Conservation (phyloP, 2,797 vertebrate genomes). For the Eurystomus glaucurus region DNA sequence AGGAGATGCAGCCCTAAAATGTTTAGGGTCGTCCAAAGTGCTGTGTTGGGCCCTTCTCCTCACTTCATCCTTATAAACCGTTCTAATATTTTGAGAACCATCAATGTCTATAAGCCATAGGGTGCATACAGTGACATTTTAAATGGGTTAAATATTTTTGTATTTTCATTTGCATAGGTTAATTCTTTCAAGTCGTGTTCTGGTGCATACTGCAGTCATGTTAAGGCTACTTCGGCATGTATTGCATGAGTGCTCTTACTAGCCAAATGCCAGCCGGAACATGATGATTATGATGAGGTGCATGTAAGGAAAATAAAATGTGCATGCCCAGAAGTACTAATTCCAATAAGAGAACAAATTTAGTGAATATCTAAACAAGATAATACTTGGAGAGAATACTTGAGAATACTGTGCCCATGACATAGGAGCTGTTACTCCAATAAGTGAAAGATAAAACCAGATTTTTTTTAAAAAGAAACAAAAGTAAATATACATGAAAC, state of each 20-base stretch:
- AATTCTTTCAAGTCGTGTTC: slow-evolving; percentile 23
- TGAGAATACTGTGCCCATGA: not conserved
- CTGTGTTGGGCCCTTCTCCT: not conserved
- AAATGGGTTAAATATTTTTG: not conserved
- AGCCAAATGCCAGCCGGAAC: slow-evolving; percentile 14
- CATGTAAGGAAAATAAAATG: not conserved
- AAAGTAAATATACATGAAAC: not conserved
- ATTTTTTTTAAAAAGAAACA: not conserved
- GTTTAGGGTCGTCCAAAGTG: not conserved
- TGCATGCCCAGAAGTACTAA: not conserved
- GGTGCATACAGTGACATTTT: not conserved
- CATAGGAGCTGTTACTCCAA: not conserved
- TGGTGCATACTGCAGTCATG: slow-evolving; percentile 31
- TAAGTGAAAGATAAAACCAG: not conserved
- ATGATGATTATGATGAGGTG: not conserved
- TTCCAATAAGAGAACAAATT: not conserved
- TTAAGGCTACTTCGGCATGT: not conserved
- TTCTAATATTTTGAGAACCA: not conserved
- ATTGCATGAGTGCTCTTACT: slow-evolving; percentile 17
- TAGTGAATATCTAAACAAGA: not conserved
- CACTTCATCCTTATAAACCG: not conserved
- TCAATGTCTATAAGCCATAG: not conserved
- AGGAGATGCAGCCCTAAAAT: not conserved
- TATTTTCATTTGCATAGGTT: not conserved
- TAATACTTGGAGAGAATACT: not conserved